These are phyloP conservation scores for Synaphobranchus kaupii DNA, from an alignment of 2,797 vertebrate species.

Conservation along the genomic window DNA sequence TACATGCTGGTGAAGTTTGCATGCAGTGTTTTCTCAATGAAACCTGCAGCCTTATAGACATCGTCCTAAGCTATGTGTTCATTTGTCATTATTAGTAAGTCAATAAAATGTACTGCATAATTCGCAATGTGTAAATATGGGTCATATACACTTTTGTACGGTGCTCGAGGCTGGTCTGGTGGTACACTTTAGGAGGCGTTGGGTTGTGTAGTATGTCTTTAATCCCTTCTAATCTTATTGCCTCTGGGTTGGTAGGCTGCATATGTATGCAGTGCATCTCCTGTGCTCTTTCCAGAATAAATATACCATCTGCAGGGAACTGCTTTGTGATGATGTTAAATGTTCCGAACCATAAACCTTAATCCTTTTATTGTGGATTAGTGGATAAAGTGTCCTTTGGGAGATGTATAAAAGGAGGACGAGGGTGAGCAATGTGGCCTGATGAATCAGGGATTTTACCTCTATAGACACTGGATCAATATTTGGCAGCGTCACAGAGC, in stretches of 20 bases:
- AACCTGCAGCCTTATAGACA: not conserved
- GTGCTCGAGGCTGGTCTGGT: not conserved
- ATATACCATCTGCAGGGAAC: too few relatives aligned
- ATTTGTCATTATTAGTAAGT: not conserved
- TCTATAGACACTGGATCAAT: conserved; percentile 49
- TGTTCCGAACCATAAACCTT: conserved; percentile 52
- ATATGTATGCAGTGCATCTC: not conserved
- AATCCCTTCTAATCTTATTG: not conserved
- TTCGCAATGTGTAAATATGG: not conserved
- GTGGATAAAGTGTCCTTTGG: conserved; percentile 51
- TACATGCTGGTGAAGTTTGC: not conserved
- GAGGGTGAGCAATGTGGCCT: conserved; percentile 61
- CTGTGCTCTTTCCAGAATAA: not conserved
- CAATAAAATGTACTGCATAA: not conserved
- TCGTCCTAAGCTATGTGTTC: not conserved
- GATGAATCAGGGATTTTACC: conserved; percentile 41
- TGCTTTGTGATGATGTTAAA: conserved; percentile 57
- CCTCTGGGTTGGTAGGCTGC: not conserved
- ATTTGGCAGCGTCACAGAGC: conserved; percentile 61
- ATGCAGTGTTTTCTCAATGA: not conserved
- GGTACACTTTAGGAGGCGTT: not conserved
- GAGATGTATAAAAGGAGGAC: conserved; percentile 54
- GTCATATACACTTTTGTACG: not conserved
- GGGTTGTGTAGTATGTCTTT: not conserved
- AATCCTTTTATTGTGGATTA: conserved; percentile 54